A percentile compares a stretch with the other conserved stretches of the same genome.
Conservation (phyloP, 1,140 invertebrate genomes). For the Cylas formicarius region DNA sequence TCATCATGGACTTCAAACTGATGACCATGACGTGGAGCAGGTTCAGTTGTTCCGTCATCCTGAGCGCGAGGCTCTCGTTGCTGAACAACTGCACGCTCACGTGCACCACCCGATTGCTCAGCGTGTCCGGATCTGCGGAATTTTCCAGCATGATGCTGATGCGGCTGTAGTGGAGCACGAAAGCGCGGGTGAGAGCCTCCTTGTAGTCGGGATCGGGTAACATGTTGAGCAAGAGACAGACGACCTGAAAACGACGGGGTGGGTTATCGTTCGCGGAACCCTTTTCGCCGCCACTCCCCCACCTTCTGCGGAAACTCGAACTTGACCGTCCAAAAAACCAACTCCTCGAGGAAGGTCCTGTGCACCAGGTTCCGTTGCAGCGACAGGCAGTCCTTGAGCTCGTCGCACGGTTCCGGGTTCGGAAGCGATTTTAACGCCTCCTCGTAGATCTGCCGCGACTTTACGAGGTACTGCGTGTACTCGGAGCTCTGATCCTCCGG, state of each 20-base stretch:
- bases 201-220: constrained; percentile 93
- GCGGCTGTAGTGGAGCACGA: constrained; percentile 91
- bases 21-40: constrained; percentile 91
- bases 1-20: constrained; percentile 90
- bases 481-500: constrained; percentile 54
- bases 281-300: too few relatives aligned
- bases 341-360: constrained; percentile 85
- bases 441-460: constrained; percentile 70
- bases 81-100: constrained; percentile 94
- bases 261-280: too few relatives aligned
- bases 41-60: constrained; percentile 85
- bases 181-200: constrained; percentile 58
- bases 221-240: constrained; percentile 93
- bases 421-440: constrained; percentile 70
- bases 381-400: constrained; percentile 71
- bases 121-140: constrained; percentile 77
- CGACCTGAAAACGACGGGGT: constrained; percentile 46
- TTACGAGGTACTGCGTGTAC: constrained; percentile 64
- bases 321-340: constrained; percentile 96
- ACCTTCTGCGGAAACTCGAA: constrained; percentile 93
- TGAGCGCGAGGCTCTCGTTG: constrained; percentile 81
- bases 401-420: constrained; percentile 67
- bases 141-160: constrained; percentile 86
- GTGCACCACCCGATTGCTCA: constrained; percentile 93
- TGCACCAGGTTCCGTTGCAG: constrained; percentile 73